These are phyloP conservation scores for Catharus bicknelli DNA, from an alignment of 2,113 vertebrate genomes.

Conservation along the genomic window DNA sequence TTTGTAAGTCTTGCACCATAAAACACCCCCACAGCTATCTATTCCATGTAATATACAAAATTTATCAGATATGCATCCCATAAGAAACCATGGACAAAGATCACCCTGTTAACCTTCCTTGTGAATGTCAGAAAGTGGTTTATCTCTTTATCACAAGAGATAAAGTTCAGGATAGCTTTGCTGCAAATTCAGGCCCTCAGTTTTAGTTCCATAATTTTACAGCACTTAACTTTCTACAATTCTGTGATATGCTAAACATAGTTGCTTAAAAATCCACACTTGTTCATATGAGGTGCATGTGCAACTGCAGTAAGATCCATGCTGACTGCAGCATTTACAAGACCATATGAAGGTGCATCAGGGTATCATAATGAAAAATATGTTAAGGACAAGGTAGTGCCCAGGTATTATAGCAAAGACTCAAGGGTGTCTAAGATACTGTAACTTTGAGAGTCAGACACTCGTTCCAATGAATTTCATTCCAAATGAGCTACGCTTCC, in stretches of 20 bases:
- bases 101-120: background rate
- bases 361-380: background rate
- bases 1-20: background rate
- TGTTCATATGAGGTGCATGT: background rate
- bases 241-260: background rate
- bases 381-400: background rate
- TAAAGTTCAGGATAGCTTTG: background rate
- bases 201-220: background rate
- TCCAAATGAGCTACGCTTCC: background rate
- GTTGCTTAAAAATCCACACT: background rate
- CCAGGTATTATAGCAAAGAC: background rate
- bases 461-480: background rate
- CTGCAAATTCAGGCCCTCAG: background rate
- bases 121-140: background rate
- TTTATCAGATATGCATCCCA: background rate
- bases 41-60: background rate
- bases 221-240: background rate
- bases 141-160: background rate
- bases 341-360: background rate
- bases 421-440: background rate
- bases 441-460: background rate
- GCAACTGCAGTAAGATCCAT: background rate
- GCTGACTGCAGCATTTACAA: background rate
- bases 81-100: background rate
- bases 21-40: background rate